Base-by-base conservation (phyloP, 2,888 invertebrate species). In the Mechanitis messenoides region DNA sequence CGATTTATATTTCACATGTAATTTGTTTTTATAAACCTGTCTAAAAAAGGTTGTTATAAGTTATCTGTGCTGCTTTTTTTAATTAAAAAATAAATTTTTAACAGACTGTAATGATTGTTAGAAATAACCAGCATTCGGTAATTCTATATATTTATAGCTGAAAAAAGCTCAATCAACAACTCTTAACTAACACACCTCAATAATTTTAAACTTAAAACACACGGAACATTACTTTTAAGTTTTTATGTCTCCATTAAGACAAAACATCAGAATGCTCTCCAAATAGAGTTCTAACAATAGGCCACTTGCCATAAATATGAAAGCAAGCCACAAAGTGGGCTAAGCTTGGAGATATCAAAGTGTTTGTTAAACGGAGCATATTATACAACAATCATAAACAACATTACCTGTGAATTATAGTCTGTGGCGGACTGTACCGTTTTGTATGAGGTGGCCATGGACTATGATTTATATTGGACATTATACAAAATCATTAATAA, bases 381-480 rank as follows among this genome's bases (percentile, higher is more conserved):
- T 75, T 74, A 72, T 74, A 74, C 72, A 73, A 71, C 74, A 72
- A 69, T 71, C 72, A 72, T 79, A 80, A 79, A 81, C 80, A 81
- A 80, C 76, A 81, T 86, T 84, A 87, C 87, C 87, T 87, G 87
- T 78, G 78, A 87, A 77, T 83, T 85, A 85, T 79, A 74, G 77
- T 71, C 74, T 75, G 78, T 71, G 79, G 78, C 74, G 71, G 64
- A 75, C 79, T 68, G 70, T 68, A 72, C 71, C 72, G 72, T 71
- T 76, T 74, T 77, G 75, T 76, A 76, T 72, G 60, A 45, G 70
- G 80, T 75, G 71, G 72, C 86, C 78, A 85, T 65, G 63, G 11
- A 31, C 47, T 33, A 5, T 5, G 7, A 0, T 11, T 59, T 9
- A 20, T 45, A 45, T 31, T 20, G 45, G 59, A 20, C 58, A 53